These are phyloP conservation scores for Rhynchomys soricoides DNA, from an alignment of 2,113 vertebrate genomes.

Conservation along the genomic window DNA sequence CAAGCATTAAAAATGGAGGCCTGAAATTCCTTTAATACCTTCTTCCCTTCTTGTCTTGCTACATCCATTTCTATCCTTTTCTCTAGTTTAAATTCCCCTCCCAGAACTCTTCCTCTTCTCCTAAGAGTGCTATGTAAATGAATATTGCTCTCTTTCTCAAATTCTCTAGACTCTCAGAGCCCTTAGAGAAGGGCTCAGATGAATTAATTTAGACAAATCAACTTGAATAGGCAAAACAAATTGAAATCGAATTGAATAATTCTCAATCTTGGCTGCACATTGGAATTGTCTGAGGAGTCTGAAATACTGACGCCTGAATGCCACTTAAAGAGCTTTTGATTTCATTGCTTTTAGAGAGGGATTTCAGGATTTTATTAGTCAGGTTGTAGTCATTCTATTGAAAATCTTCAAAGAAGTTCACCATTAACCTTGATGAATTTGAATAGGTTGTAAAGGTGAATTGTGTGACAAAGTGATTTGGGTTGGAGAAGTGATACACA, in stretches of 20 bases:
- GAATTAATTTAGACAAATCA: not conserved
- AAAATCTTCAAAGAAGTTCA: conserved; percentile 13
- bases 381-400: not conserved
- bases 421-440: not conserved
- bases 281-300: not conserved
- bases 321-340: conserved; percentile 33
- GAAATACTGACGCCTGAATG: not conserved
- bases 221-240: not conserved
- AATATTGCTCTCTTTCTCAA: not conserved
- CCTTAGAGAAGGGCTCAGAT: not conserved
- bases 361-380: not conserved
- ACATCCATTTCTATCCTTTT: not conserved
- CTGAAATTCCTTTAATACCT: conserved; percentile 9
- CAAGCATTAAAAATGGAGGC: not conserved
- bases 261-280: not conserved
- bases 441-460: not conserved
- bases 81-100: not conserved
- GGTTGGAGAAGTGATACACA: not conserved
- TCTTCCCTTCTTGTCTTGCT: not conserved
- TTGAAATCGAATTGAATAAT: not conserved
- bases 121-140: conserved; percentile 7
- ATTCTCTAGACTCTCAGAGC: not conserved
- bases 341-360: not conserved
- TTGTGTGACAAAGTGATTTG: conserved; percentile 12
- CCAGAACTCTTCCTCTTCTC: not conserved